Base-by-base conservation (phyloP, 2,797 vertebrate species). In the Apodemus agrarius region DNA sequence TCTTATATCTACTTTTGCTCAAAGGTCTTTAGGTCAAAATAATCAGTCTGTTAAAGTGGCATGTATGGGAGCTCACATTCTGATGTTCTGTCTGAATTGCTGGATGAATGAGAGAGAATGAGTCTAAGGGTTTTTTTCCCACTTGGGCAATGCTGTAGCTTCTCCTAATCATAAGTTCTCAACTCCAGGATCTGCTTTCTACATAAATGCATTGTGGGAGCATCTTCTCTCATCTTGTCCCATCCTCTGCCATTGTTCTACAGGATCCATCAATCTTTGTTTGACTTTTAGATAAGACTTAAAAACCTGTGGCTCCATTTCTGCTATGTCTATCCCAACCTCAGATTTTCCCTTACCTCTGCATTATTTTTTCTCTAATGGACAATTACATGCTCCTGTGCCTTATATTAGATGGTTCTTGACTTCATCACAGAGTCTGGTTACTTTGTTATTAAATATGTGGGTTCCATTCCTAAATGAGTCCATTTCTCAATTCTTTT, bases 221-320 rank as follows among this genome's bases (percentile, higher is more conserved):
- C 72, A 52, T 69, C 13, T 26, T 72, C n/a, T 14, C 29, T 72
- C 40, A 16, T 59, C 13, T 13, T 75, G 4, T 17, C 86, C 52
- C 37, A 10, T 2, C 34, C 19, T 84, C 22, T 65, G n/a, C 37
- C 75, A 4, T 34, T 65, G 24, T 69, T n/a, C 52, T 34, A 24
- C 31, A 82, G 63, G 37, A 54, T 63, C 8, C 37, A 14, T 67
- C 52, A 81, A 52, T 63, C 69, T 78, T 75, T 46, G 8, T 16
- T 89, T 78, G 81, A 76, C 74, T 87, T 93, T 67, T 75, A 16
- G 74, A 69, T 89, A 86, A 95, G 43, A 83, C 16, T 91, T 43
- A 91, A 69, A 83, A 87, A 80, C 75, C 10, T 24, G 6, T 87
- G 43, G 29, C 29, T 92, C 92, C 76, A 22, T 83, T 96, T 89